Conservation (phyloP, 2,113 vertebrate species). For the Arizona elegans region DNA sequence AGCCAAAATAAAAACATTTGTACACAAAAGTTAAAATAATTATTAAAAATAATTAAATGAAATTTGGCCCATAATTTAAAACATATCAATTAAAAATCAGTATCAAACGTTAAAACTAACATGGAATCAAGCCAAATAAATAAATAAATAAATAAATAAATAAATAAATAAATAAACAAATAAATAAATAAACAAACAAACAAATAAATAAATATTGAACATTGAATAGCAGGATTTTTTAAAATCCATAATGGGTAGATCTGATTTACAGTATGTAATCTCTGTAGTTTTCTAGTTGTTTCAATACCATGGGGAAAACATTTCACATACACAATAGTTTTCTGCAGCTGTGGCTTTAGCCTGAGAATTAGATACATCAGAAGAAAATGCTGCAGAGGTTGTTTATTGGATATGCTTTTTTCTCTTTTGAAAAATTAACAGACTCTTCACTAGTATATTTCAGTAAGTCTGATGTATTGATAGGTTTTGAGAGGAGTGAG, state of each 20-base stretch:
- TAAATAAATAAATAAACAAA: no score
- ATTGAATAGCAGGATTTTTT: background rate
- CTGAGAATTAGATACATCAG: background rate
- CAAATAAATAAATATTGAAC: background rate
- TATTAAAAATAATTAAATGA: no score
- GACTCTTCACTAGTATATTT: conserved; percentile 13
- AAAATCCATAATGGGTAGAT: background rate
- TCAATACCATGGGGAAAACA: background rate
- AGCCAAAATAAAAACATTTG: no score
- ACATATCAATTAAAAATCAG: no score
- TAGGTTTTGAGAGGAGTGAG: background rate
- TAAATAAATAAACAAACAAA: no score
- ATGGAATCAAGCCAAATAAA: no score
- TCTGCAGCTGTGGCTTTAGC: conserved; percentile 20
- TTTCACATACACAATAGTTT: conserved; percentile 21
- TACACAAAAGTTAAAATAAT: no score
- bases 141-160: no score
- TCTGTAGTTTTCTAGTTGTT: background rate
- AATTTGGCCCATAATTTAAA: no score
- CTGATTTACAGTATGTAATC: background rate
- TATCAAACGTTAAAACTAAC: no score
- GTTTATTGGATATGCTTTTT: conserved; percentile 29
- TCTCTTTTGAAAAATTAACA: conserved; percentile 29
- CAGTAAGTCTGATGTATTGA: background rate
- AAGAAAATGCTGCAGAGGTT: background rate